Evolutionary conservation across 2,797 vertebrate genomes (phyloP), one percentile per base, ranked within the genome.

Genomic region (Danio tinwini): DNA sequence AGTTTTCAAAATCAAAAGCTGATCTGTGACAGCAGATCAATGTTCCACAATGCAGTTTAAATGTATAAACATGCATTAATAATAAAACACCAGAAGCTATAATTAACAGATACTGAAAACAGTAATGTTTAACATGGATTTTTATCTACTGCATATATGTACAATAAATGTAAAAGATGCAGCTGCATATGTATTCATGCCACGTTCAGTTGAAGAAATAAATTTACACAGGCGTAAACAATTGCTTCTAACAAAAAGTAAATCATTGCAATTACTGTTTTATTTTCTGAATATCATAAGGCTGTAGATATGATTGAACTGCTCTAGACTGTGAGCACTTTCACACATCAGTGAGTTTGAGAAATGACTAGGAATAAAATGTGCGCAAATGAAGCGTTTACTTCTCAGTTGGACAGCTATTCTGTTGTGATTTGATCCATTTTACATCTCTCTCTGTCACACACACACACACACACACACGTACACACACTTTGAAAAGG

Each of bases 321-420:
- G 37, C 37, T 75, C 47, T 52, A 21, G 12, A 40, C 42, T 65
- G 8, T 29, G 61, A 75, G 65, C 40, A 76, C 61, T 55, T 71
- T 42, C 37, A 55, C 68, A 55, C n/a, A 0, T 64, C 53, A 29
- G 8, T 39, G 8, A 69, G 39, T 49, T 69, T 39, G 49, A 69
- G 47, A 69, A 69, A 67, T 29, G 19, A 49, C 19, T 67, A 14
- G 7, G 4, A 67, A 21, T 67, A 13, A 67, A 67, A 52, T 69
- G 9, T 52, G 16, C 12, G 29, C 29, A 69, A 69, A 69, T 52
- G 0, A 53, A 53, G 29, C 49, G 52, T 49, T 69, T 69, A 29
- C 49, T 40, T 39, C 16, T 40, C 16, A 53, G 69, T 5, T 40
- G 4, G 6, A n/a, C 49, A 17, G 16, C 12, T 69, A 39, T 40